Base-by-base conservation (phyloP, 1,140 invertebrate species). In the Heliconius nattereri region DNA sequence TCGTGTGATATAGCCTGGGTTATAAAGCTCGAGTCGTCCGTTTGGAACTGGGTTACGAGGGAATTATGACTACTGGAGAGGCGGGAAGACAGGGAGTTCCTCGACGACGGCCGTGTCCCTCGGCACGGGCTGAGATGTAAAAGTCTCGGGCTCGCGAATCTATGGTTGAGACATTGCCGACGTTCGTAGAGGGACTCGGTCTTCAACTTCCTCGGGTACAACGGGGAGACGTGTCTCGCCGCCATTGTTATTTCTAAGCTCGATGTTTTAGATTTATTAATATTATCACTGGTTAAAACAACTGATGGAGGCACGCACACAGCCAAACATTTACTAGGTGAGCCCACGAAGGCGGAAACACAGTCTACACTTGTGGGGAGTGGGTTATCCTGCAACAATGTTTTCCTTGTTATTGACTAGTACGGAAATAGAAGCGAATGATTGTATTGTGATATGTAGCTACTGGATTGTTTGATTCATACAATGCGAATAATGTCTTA, bases 1-100 rank as follows among this genome's bases (percentile, higher is more conserved):
- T 98, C 97, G 83, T 98, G 97, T 0, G 97, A 98, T 95, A 98
- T 97, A 23, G 97, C 97, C 85, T 97, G 97, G 2, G 97, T 98
- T 73, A 98, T 98, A 85, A 98, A 98, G 82, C 96, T 97, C 7
- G 97, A 98, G 86, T 98, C 97, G 82, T 98, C 97, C 0, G 95
- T 96, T 89, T 96, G 96, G 7, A 97, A 96, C 49, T 97, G 96
- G 7, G 96, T 96, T 54, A 96, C 95, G 76, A 98, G 95, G 1
- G 97, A 97, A 85, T 97, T 98, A 87, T 98, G 97, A 71, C 97
- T 97, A 86, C 97, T 97, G 60, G 97, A 97, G 1, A 97, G 94
- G 7, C 97, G 95, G 23, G 97, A 97, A 0, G 96, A 96, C 0
- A 97, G 88, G 0, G 97, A 97, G 83, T 96, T 97, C 3, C 97